Base-by-base conservation (phyloP, 2,113 vertebrate species). In the Sphaerodactylus townsendi region DNA sequence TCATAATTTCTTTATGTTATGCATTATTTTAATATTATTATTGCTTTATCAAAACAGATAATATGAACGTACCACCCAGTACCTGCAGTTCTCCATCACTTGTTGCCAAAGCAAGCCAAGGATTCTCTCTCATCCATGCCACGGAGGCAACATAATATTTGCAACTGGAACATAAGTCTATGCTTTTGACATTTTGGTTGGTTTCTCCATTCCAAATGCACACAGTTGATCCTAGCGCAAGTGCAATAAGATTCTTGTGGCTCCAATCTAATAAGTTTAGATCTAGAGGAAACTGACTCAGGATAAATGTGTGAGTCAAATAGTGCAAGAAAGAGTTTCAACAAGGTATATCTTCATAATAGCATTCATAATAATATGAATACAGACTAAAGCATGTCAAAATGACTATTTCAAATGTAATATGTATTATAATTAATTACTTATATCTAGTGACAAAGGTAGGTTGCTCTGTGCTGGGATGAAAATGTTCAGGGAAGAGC, bases 81-180 rank as follows among this genome's bases (percentile, higher is more conserved):
- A 96, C 96, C 94, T 97, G 95, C 11, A 96, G 85, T 90, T 96
- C 94, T 77, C 97, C 96, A 69, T 94, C 92, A 30, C 96, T 96
- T 79, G 95, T 97, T 37, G 96, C 97, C 53, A 97, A 23, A n/a
- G 94, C 94, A 85, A 97, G 95, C 23, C 83, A 88, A 64, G 64
- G 79, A 85, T 96, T 95, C 19, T 95, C 94, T 80, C 71, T 88
- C 73, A 95, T 96, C 95, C 97, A 98, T 90, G 96, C 89, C 69
- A 97, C 88, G 68, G 93, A 96, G 1, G 92, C 96, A 83, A 97
- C 25, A 41, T 95, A 94, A 66, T 56, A 23, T 4, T 89, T 92
- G 64, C 79, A 91, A 79, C 46, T 69, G 11, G 86, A 84, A 79
- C 84, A 91, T 35, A 95, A 90, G 35, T 92, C 85, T 89, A 97